Evolutionary conservation across 1,140 invertebrate genomes (phyloP).

Genomic region (Pissodes strobi): DNA sequence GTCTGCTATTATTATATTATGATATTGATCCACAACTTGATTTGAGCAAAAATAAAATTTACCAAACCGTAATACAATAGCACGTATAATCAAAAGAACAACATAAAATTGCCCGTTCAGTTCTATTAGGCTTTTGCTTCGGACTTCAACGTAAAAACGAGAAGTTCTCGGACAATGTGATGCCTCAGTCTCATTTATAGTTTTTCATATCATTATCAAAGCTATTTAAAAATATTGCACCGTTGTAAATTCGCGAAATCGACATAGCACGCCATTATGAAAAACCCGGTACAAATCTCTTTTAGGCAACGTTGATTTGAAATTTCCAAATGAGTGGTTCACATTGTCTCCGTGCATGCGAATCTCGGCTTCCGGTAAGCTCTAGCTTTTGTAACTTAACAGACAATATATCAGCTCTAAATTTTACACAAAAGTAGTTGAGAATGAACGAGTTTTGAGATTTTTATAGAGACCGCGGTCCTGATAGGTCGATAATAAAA

Average conservation of each 20-base stretch:
- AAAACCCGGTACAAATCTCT: conserved; percentile 21
- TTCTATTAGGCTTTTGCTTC: no score
- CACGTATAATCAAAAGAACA: no score
- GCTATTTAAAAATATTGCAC: conserved; percentile 12
- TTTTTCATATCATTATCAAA: background rate
- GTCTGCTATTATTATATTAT: no score
- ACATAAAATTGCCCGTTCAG: no score
- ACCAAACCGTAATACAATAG: no score
- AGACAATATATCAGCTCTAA: conserved; percentile 7
- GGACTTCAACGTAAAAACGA: no score
- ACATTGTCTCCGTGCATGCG: conserved; percentile 15
- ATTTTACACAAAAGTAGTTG: no score
- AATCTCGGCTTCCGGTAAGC: conserved; percentile 9
- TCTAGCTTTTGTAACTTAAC: conserved; percentile 7
- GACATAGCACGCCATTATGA: conserved; percentile 12
- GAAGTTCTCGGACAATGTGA: background rate
- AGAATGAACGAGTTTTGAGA: no score
- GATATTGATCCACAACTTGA: no score
- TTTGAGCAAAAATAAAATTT: no score
- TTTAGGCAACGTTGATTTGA: conserved; percentile 22
- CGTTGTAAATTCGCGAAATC: conserved; percentile 10
- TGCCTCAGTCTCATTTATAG: background rate
- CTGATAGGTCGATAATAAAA: no score
- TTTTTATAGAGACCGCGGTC: no score
- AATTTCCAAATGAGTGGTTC: conserved; percentile 24